Percentiles rank a stretch among this genome's conserved stretches.
phyloP scores from a whole-genome alignment of 1,140 invertebrate species.

The Drosophila lacteicornis region DNA sequence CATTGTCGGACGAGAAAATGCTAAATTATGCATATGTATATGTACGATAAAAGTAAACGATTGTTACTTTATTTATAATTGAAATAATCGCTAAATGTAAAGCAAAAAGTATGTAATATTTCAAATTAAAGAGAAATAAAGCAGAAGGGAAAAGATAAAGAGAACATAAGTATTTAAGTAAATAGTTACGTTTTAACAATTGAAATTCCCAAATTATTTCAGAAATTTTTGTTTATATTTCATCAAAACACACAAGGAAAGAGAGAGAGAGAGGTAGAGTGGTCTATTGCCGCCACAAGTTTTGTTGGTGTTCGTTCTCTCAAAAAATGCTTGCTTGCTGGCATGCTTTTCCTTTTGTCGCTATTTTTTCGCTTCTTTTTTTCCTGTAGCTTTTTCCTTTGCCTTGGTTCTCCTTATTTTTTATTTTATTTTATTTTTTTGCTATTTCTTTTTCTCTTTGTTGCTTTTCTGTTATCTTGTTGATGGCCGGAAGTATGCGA shows the following conservation, averaged over 20 bases:
- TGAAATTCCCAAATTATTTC: slow-evolving; percentile 21
- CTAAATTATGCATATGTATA: slow-evolving; percentile 11
- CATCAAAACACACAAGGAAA: slow-evolving; percentile 4
- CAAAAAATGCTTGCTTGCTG: slow-evolving; percentile 62
- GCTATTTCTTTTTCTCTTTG: slow-evolving; percentile 16
- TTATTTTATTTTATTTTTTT: slow-evolving; percentile 18
- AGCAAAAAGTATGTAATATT: background rate
- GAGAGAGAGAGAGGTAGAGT: background rate
- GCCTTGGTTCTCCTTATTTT: slow-evolving; percentile 16
- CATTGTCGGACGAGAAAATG: slow-evolving; percentile 54
- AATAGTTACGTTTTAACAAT: background rate
- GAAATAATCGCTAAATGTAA: background rate
- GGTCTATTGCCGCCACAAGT: slow-evolving; percentile 37
- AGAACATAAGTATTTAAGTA: background rate
- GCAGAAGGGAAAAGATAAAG: background rate
- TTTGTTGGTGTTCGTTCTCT: slow-evolving; percentile 46
- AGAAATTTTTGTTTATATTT: slow-evolving; percentile 74
- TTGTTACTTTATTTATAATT: background rate
- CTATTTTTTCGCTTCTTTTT: background rate
- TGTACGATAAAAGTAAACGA: background rate
- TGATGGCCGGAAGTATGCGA: slow-evolving; percentile 52
- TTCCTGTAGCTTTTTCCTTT: slow-evolving; percentile 13
- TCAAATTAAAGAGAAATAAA: background rate
- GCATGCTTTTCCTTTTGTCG: slow-evolving; percentile 12
- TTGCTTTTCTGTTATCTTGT: slow-evolving; percentile 47